Base-by-base conservation (phyloP, 2,888 invertebrate genomes). In the Pristionchus maxplancki region DNA sequence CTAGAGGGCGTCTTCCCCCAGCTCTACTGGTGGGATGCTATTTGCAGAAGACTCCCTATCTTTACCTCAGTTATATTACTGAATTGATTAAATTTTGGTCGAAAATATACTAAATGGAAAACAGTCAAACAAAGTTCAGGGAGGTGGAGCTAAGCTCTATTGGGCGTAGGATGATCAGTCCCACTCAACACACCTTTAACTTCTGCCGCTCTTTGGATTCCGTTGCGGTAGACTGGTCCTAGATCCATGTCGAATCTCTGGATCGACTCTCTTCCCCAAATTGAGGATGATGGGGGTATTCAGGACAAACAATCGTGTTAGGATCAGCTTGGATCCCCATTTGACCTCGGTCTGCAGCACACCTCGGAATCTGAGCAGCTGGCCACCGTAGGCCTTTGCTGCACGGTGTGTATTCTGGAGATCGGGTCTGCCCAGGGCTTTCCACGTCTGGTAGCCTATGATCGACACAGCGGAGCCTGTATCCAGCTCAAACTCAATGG, bases 71-170 rank as follows among this genome's bases (percentile, higher is more conserved):
- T 13, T 58, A 11, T 24, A 58, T 58, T 24, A 58, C 58, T 58
- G n/a, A 5, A 20, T 58, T 58, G 9, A 8, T 24, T 5, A 20
- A 58, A 8, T n/a, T 58, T n/a, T 17, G 17, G n/a, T 58, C 31
- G n/a, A 15, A 28, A 28, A n/a, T n/a, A 64, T 5, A 44, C 44
- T 13, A 53, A 15, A 53, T 15, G 53, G 53, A 53, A 53, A 53
- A 53, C 53, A 9, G 53, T 53, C 53, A 53, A 53, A 15, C 53
- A 17, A 53, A 53, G 20, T 53, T 53, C 17, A 53, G 53, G 9
- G 67, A 64, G 62, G 28, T 13, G 62, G 62, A 64, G 62, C 62
- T 64, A 64, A 64, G 62, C 62, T 64, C 62, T 64, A 64, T 64
- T 64, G 28, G 62, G 62, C 62, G 62, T 64, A 64, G 62, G 62